Evolutionary conservation across 2,888 invertebrate species (phyloP), one percentile per base, ranked within the genome.

Genomic region (Platynereis dumerilii): DNA sequence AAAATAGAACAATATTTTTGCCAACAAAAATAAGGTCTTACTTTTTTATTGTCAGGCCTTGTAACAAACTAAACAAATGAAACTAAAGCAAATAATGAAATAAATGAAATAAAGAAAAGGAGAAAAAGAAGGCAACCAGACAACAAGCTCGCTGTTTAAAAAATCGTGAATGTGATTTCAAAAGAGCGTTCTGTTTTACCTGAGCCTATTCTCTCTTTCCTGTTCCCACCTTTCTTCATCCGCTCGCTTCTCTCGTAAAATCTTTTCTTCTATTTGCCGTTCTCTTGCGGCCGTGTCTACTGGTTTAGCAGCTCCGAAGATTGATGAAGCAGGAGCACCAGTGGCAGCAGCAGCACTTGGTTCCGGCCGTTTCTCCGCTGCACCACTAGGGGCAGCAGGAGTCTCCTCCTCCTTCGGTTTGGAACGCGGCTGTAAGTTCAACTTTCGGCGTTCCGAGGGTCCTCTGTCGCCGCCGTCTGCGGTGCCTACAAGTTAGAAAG

Each of bases 251-350:
- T 56, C 68, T 62, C 58, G 62, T 58, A 67, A 65, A 58, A 95
- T 86, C 73, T 93, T 90, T 80, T 93, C 92, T 81, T 96, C 96
- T 71, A 96, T 96, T 86, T 94, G 92, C 61, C 92, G 87, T 79
- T 96, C 95, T 75, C 91, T 89, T 55, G 93, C 91, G 60, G 93
- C 90, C 1, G 96, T 97, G 82, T 96, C 95, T 0, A 97, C 96
- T 0, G 96, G 96, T 82, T 92, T 94, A 22, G 96, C 96, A 34
- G 89, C 91, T n/a, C 96, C 96, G 82, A 96, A 96, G 73, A 96
- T 94, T 20, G 83, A 91, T 56, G 90, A 88, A 0, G 34, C 34
- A 34, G 90, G 87, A 58, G 59, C 45, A 56, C 64, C 7, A 58
- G 66, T 42, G 28, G 22, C 24, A 12, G 10, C 7, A n/a, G n/a